Conservation (phyloP, 2,888 invertebrate species). For the Drosophila affinis region DNA sequence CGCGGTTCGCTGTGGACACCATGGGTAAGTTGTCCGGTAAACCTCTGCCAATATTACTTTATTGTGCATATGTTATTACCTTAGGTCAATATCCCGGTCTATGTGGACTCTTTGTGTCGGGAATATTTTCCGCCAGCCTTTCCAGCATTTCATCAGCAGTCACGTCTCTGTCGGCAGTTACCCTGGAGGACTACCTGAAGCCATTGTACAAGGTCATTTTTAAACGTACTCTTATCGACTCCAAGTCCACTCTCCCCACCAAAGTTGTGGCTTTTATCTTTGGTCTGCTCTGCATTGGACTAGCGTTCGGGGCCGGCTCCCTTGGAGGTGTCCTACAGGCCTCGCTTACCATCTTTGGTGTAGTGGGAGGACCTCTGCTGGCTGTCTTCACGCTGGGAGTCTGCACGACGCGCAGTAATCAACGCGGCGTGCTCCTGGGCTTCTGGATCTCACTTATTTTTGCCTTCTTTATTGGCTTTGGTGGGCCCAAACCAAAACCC, state of each 20-base stretch:
- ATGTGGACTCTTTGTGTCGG: constrained; percentile 94
- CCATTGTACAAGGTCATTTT: constrained; percentile 84
- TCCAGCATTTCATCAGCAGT: constrained; percentile 96
- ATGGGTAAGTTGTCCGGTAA: constrained; percentile 85
- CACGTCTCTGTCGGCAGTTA: constrained; percentile 95
- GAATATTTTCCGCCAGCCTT: constrained; percentile 95
- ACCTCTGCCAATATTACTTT: not conserved
- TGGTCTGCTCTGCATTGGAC: constrained; percentile 90
- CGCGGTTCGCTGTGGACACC: constrained; percentile 90
- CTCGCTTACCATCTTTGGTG: constrained; percentile 93
- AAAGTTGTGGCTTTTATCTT: constrained; percentile 89
- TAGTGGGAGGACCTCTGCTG: constrained; percentile 93
- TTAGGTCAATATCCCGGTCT: constrained; percentile 88
- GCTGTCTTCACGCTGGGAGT: constrained; percentile 94
- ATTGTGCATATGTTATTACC: not conserved
- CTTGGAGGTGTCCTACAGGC: constrained; percentile 93
- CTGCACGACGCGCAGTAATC: constrained; percentile 89
- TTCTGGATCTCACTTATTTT: constrained; percentile 87
- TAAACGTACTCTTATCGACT: constrained; percentile 83
- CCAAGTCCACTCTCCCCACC: constrained; percentile 85
- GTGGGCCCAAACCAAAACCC: constrained; percentile 88
- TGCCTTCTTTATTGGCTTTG: constrained; percentile 93
- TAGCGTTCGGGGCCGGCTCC: constrained; percentile 92
- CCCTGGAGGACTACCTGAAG: constrained; percentile 93
- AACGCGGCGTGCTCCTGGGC: constrained; percentile 89